Conservation (phyloP, 2,888 invertebrate species). For the Listrodromus nycthemerus region DNA sequence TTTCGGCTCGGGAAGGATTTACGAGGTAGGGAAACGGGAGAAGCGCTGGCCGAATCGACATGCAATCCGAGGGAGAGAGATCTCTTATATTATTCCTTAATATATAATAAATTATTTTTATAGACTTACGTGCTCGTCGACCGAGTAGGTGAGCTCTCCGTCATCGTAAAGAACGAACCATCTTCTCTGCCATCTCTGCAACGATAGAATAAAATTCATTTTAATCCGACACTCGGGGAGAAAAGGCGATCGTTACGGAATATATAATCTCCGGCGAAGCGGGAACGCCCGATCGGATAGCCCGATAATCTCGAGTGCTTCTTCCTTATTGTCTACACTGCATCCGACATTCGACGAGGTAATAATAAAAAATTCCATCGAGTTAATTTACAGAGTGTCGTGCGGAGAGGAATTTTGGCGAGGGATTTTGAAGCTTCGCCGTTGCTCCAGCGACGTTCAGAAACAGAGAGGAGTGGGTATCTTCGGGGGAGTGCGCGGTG, state of each 20-base stretch:
- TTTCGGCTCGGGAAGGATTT: conserved; percentile 51
- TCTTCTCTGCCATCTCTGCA: conserved; percentile 99
- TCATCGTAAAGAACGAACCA: conserved; percentile 99
- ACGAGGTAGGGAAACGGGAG: conserved; percentile 60
- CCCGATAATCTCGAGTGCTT: conserved; percentile 61
- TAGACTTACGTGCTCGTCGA: conserved; percentile 98
- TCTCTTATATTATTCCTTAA: conserved; percentile 5
- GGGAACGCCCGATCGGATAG: conserved; percentile 64
- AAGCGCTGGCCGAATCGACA: conserved; percentile 38
- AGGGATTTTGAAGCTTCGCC: too few relatives aligned
- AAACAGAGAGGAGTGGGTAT: neutral
- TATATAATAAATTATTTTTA: neutral
- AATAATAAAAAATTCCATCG: neutral
- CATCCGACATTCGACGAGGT: neutral
- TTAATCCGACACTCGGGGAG: conserved; percentile 2
- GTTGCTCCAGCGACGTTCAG: neutral
- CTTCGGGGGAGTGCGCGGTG: conserved; percentile 9
- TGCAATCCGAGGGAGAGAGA: conserved; percentile 6
- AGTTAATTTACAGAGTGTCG: too few relatives aligned
- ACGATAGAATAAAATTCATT: conserved; percentile 84
- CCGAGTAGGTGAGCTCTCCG: conserved; percentile 98
- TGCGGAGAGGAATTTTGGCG: too few relatives aligned
- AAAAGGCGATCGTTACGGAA: conserved; percentile 48
- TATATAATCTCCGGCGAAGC: conserved; percentile 49
- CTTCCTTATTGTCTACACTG: conserved; percentile 47